phyloP scores from a whole-genome alignment of 2,888 invertebrate species.

The Synanthedon formicaeformis region DNA sequence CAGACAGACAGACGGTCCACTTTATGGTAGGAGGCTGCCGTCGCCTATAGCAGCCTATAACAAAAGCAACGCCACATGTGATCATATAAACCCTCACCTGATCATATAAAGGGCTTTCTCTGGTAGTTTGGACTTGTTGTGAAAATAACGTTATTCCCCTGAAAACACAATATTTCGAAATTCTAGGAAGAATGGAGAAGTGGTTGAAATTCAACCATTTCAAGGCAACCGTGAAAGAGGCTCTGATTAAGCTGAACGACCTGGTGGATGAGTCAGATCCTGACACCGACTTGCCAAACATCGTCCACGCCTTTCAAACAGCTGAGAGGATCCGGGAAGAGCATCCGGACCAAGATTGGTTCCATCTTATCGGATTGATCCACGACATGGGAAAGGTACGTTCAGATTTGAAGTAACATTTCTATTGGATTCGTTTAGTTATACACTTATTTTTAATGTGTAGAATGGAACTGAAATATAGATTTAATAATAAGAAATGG shows the following conservation, averaged over 20 bases:
- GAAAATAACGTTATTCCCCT: slow-evolving; percentile 25
- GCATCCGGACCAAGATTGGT: slow-evolving; percentile 91
- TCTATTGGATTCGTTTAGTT: no score
- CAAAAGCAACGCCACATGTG: no score
- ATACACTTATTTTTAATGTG: no score
- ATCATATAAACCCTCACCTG: slow-evolving; percentile 36
- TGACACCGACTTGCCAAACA: slow-evolving; percentile 92
- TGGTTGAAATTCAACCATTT: slow-evolving; percentile 91
- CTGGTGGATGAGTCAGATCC: slow-evolving; percentile 97
- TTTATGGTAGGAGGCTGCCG: no score
- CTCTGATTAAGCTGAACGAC: slow-evolving; percentile 86
- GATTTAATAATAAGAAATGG: no score
- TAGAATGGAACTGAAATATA: no score
- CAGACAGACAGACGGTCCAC: no score
- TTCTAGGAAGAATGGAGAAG: slow-evolving; percentile 37
- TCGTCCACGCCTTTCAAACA: slow-evolving; percentile 96
- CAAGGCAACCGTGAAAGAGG: slow-evolving; percentile 85
- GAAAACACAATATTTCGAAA: neutral
- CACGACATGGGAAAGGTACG: slow-evolving; percentile 94
- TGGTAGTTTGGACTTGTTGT: slow-evolving; percentile 86
- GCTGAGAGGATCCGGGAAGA: slow-evolving; percentile 90
- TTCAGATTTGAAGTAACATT: neutral
- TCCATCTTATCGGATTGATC: slow-evolving; percentile 93
- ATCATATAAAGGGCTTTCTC: slow-evolving; percentile 89
- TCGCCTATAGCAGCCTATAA: no score